phyloP scores from a whole-genome alignment of 37 sponge, comb jelly and placozoan genomes.

The Hexactinellida sp. region DNA sequence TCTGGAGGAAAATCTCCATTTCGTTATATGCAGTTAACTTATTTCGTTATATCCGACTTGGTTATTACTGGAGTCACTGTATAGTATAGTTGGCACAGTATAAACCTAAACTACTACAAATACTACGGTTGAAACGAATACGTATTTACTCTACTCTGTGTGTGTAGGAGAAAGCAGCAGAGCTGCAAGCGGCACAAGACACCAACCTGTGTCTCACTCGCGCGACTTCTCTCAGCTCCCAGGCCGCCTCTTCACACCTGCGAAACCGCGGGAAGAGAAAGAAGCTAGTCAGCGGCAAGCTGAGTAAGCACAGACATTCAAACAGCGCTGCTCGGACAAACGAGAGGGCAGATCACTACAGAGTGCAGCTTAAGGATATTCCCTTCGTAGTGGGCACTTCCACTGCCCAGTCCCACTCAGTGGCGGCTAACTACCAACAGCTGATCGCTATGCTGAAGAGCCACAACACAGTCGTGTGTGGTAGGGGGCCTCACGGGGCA shows the following conservation, averaged over 20 bases:
- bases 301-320: background rate
- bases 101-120: too few species aligned
- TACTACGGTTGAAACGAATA: too few species aligned
- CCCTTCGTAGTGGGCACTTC: conserved; percentile 47
- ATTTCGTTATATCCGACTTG: too few species aligned
- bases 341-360: conserved; percentile 34
- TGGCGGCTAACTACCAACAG: conserved; percentile 49
- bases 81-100: too few species aligned
- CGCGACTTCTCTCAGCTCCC: background rate
- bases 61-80: too few species aligned
- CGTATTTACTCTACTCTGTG: too few species aligned
- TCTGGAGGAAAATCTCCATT: too few species aligned
- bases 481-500: conserved; percentile 18
- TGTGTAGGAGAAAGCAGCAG: background rate
- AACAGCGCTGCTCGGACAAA: background rate
- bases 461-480: conserved; percentile 45
- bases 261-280: background rate
- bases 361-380: conserved; percentile 37
- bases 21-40: too few species aligned
- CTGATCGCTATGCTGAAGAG: conserved; percentile 43
- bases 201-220: background rate
- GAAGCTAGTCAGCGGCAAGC: background rate
- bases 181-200: background rate
- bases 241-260: background rate
- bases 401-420: conserved; percentile 50